Evolutionary conservation across 2,888 invertebrate genomes (phyloP).

Genomic region (Mythimna ferrago): DNA sequence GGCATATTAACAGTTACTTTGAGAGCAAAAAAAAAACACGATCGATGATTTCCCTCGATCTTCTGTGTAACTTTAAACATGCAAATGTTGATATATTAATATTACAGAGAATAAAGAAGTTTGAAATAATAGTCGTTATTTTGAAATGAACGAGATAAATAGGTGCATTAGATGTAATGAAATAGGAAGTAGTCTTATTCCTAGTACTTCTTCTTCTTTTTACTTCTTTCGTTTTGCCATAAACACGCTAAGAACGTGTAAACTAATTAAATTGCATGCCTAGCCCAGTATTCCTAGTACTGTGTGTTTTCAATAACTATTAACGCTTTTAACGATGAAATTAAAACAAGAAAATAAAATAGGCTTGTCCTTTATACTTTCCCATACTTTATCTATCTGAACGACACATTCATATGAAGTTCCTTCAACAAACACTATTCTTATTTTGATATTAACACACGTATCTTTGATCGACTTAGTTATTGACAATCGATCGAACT

Average conservation of each 20-base stretch:
- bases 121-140: conserved; percentile 29
- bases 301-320: not conserved
- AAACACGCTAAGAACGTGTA: no score
- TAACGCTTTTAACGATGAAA: no score
- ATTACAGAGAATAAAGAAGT: conserved; percentile 35
- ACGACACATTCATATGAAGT: not conserved
- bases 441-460: not conserved
- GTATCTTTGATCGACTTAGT: not conserved
- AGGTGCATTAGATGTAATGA: not conserved
- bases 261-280: no score
- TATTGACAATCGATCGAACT: conserved; percentile 2
- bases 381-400: conserved; percentile 3
- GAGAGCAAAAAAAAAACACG: conserved; percentile 34
- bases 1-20: conserved; percentile 38
- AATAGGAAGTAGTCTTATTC: not conserved
- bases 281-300: no score
- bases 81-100: conserved; percentile 28
- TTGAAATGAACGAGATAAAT: conserved; percentile 16
- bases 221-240: no score
- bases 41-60: conserved; percentile 28
- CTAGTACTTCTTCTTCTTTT: not conserved
- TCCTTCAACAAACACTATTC: not conserved
- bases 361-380: not conserved
- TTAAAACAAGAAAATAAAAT: no score
- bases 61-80: conserved; percentile 30